phyloP scores from a whole-genome alignment of 2,888 invertebrate genomes.

The Myopa testacea region DNA sequence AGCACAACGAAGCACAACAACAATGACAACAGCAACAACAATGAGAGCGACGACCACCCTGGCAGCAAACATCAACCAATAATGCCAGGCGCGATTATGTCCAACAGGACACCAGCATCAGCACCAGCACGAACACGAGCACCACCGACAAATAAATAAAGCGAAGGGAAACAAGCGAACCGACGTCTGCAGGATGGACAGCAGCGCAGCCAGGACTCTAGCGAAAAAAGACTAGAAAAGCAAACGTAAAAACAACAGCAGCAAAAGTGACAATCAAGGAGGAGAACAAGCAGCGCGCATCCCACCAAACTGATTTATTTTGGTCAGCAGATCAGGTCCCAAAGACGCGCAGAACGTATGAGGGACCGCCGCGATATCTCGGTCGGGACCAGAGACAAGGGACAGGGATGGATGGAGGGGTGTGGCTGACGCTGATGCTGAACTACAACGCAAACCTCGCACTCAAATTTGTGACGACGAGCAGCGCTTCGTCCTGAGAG shows the following conservation, averaged over 20 bases:
- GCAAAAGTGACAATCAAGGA: conserved; percentile 30
- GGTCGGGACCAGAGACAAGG: background rate
- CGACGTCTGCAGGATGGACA: conserved; percentile 25
- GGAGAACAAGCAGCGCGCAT: conserved; percentile 50
- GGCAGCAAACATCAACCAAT: conserved; percentile 66
- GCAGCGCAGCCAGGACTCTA: conserved; percentile 34
- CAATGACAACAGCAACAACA: conserved; percentile 35
- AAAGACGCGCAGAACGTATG: background rate
- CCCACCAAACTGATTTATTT: conserved; percentile 39
- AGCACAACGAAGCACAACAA: conserved; percentile 32
- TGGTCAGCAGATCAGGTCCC: background rate
- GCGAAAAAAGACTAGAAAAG: conserved; percentile 49
- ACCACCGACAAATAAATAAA: background rate
- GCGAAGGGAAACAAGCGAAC: conserved; percentile 28
- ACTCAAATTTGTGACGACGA: background rate
- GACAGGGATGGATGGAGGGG: background rate
- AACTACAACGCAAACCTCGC: background rate
- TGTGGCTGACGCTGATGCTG: background rate
- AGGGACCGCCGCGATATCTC: background rate
- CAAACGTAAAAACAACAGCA: conserved; percentile 27
- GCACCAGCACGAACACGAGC: conserved; percentile 11
- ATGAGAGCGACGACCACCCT: conserved; percentile 38
- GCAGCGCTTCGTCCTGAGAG: conserved; percentile 6
- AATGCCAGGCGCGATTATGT: conserved; percentile 67
- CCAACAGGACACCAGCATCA: conserved; percentile 49